phyloP scores from a whole-genome alignment of 2,888 invertebrate species.

The Entomobrya multifasciata region DNA sequence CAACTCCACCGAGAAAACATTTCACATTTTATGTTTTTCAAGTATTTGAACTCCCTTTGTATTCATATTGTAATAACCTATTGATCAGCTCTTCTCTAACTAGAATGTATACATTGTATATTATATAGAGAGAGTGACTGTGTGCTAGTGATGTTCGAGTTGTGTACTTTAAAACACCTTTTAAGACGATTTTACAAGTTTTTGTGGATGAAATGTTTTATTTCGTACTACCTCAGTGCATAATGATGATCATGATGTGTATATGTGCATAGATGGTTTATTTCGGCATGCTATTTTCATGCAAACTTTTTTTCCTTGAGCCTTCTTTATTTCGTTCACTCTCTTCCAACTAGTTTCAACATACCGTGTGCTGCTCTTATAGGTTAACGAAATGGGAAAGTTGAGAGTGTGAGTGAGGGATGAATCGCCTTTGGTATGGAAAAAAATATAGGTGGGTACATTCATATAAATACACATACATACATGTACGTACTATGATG shows the following conservation, averaged over 20 bases:
- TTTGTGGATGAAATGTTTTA: slow-evolving; percentile 1
- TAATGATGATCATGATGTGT: slow-evolving; percentile 4
- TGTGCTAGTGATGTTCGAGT: slow-evolving; percentile 10
- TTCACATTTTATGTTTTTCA: slow-evolving; percentile 17
- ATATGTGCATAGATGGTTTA: background rate
- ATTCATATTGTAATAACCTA: slow-evolving; percentile 3
- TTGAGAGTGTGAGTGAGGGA: slow-evolving; percentile 23
- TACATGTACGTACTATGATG: background rate
- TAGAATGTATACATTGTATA: too few species aligned
- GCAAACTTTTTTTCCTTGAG: slow-evolving; percentile 10
- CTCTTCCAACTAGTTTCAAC: background rate
- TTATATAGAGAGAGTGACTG: too few species aligned
- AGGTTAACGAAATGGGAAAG: slow-evolving; percentile 51
- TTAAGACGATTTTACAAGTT: slow-evolving; percentile 51
- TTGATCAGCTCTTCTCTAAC: background rate
- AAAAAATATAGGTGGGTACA: background rate
- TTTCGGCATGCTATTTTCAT: slow-evolving; percentile 16
- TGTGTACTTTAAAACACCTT: slow-evolving; percentile 61
- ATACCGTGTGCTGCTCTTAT: slow-evolving; percentile 42
- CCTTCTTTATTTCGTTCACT: background rate
- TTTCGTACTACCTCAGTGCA: slow-evolving; percentile 5
- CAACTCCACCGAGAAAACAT: background rate
- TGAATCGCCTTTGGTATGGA: slow-evolving; percentile 36
- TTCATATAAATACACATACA: background rate
- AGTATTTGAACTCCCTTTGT: slow-evolving; percentile 16